Evolutionary conservation across 1,140 invertebrate species (phyloP).

Genomic region (Drosophila teissieri): DNA sequence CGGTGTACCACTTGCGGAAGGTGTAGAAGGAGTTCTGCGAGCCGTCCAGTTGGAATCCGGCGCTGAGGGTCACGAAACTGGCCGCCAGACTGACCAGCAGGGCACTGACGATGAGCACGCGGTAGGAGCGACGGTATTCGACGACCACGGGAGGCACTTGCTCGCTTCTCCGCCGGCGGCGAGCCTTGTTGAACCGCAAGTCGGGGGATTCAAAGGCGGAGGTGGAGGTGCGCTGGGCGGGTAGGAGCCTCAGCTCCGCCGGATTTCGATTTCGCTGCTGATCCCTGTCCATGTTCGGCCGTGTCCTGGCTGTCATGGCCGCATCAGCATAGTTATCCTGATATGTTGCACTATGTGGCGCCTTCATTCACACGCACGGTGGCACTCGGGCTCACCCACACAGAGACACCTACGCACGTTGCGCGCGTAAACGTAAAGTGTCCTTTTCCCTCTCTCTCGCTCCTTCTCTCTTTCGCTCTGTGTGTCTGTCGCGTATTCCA

Average conservation of each 20-base stretch:
- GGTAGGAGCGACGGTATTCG: conserved; percentile 68
- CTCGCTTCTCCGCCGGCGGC: conserved; percentile 57
- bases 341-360: conserved; percentile 75
- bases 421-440: conserved; percentile 81
- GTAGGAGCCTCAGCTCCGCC: conserved; percentile 31
- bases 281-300: conserved; percentile 53
- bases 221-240: conserved; percentile 26
- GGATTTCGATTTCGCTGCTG: conserved; percentile 9
- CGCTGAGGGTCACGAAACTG: conserved; percentile 65
- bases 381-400: conserved; percentile 27
- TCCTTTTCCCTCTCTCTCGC: conserved; percentile 27
- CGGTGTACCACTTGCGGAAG: conserved; percentile 95
- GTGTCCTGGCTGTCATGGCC: conserved; percentile 54
- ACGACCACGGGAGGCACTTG: conserved; percentile 43
- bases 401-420: conserved; percentile 56
- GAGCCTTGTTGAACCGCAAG: conserved; percentile 70
- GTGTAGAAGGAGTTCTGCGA: conserved; percentile 94
- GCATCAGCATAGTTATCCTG: conserved; percentile 56
- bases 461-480: neutral
- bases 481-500: conserved; percentile 62
- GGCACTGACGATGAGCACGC: conserved; percentile 69
- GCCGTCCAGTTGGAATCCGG: conserved; percentile 92
- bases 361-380: conserved; percentile 66
- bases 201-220: conserved; percentile 52
- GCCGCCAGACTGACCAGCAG: conserved; percentile 66